Evolutionary conservation across 1,140 invertebrate species (phyloP), one percentile per base, ranked within the genome.

Genomic region (Philotrypesis tridentata): DNA sequence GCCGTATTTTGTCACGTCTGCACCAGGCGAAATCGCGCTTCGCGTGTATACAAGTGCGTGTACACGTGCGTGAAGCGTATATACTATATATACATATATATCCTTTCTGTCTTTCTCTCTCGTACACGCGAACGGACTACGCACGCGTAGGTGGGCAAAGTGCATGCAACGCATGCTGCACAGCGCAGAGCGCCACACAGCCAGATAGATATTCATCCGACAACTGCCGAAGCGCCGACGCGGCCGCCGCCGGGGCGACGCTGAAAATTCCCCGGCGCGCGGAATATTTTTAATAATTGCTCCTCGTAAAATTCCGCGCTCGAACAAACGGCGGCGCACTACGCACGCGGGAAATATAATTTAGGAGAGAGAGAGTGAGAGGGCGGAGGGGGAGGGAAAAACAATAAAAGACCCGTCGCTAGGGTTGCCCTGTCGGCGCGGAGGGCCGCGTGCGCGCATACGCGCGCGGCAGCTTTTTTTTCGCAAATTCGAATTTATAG

Each of bases 401-500:
- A 77, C 65, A 71, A 77, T 77, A 77, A 77, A 82, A 77, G 61
- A 43, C 0, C 55, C 37, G 27, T 43, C 77, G n/a, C 31, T 12
- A 4, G 27, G 40, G 61, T 48, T 68, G 23, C 27, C 67, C 31
- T 23, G 17, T 40, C 29, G 43, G 27, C 40, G 21, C n/a, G 63
- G 48, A n/a, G n/a, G n/a, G n/a, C n/a, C 6, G 48, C 5, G 48
- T 55, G 48, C 21, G 4, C 3, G 33, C 31, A 72, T 29, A 14
- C 65, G 9, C 31, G 12, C 17, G 31, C 37, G n/a, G n/a, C n/a
- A n/a, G n/a, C n/a, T n/a, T n/a, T 67, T 70, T 81, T 55, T 76
- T 77, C 80, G 75, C n/a, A 78, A 82, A 78, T 82, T 72, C 33
- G 48, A 82, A 78, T 82, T 82, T 77, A 77, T 82, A 48, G 75